These are phyloP conservation scores for Euproctis similis DNA, from an alignment of 2,888 invertebrate species.

Conservation along the genomic window DNA sequence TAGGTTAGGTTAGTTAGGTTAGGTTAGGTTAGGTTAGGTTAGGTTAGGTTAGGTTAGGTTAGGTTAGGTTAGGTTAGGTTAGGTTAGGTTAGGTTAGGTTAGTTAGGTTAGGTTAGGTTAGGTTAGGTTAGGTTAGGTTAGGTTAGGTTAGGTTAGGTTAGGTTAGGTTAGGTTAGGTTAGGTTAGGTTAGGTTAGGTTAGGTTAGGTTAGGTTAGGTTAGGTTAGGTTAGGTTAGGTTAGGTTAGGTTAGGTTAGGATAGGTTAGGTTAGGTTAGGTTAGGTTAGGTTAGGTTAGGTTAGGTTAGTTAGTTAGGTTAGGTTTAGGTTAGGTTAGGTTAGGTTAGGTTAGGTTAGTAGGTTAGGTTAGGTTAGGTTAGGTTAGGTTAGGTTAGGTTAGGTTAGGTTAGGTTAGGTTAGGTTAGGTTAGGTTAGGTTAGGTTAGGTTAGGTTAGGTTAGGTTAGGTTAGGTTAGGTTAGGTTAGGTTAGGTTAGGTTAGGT, in stretches of 20 bases:
- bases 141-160: conserved; percentile 14
- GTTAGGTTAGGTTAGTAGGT: no score
- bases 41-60: conserved; percentile 20
- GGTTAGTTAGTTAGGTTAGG: conserved; percentile 8
- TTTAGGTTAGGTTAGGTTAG: no score
- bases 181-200: conserved; percentile 11
- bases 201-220: conserved; percentile 4
- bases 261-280: conserved; percentile 15
- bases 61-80: conserved; percentile 21
- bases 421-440: conserved; percentile 6
- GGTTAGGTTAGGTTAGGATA: conserved; percentile 12
- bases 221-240: conserved; percentile 10
- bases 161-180: conserved; percentile 13
- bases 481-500: conserved; percentile 19
- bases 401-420: conserved; percentile 5
- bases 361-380: conserved; percentile 6
- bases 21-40: conserved; percentile 14
- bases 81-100: conserved; percentile 22
- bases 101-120: conserved; percentile 17
- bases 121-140: conserved; percentile 14
- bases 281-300: conserved; percentile 9
- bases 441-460: conserved; percentile 6
- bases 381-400: conserved; percentile 6
- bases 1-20: conserved; percentile 15
- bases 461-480: conserved; percentile 17